Conservation (phyloP, 1,140 invertebrate species). For the Dufourea novaeangliae region DNA sequence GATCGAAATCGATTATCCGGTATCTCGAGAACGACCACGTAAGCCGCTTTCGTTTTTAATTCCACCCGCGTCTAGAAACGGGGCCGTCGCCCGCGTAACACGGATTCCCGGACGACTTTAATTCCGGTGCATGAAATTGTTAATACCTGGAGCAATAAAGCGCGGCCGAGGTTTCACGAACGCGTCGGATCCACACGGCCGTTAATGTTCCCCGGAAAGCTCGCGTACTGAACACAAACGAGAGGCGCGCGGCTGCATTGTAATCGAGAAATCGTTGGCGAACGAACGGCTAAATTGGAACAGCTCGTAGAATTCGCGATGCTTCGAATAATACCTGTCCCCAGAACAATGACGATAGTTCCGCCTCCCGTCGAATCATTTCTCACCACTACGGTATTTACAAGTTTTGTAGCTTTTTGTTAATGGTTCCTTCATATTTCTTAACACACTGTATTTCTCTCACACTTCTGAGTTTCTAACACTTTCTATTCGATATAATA, state of each 20-base stretch:
- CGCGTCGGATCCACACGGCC: not conserved
- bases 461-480: no score
- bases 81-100: not conserved
- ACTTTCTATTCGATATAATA: no score
- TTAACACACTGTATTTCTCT: no score
- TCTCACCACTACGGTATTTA: conserved; percentile 12
- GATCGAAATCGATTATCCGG: no score
- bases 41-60: not conserved
- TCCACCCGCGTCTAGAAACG: not conserved
- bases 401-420: conserved; percentile 22
- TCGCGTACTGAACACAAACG: conserved; percentile 17
- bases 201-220: conserved; percentile 17
- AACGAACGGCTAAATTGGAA: conserved; percentile 29
- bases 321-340: conserved; percentile 10
- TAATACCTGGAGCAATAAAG: conserved; percentile 14
- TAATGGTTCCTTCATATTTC: conserved; percentile 1
- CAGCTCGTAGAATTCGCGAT: not conserved
- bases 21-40: no score
- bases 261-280: conserved; percentile 29
- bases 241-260: not conserved
- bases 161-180: not conserved
- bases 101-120: not conserved
- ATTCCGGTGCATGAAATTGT: conserved; percentile 8
- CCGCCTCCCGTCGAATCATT: not conserved
- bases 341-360: conserved; percentile 33